Evolutionary conservation across 2,888 invertebrate species (phyloP).

Genomic region (Prosopocoilus inquinatus): DNA sequence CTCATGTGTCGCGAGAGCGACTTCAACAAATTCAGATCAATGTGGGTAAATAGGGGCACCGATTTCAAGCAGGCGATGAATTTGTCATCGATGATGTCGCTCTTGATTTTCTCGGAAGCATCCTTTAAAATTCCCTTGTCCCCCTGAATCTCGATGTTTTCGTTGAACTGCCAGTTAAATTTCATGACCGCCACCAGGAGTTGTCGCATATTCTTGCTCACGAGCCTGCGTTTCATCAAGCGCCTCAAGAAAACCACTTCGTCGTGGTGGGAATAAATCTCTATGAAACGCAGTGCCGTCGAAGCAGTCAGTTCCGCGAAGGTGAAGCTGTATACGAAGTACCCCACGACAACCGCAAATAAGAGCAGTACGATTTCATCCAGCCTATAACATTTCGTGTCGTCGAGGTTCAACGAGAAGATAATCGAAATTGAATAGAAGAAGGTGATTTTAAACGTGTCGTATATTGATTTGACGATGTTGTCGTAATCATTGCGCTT

Average conservation of each 20-base stretch:
- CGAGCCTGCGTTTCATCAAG: slow-evolving; percentile 54
- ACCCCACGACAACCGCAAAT: slow-evolving; percentile 13
- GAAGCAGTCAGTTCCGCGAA: slow-evolving; percentile 21
- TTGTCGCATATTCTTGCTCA: slow-evolving; percentile 50
- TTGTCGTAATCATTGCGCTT: background rate
- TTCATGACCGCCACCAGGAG: slow-evolving; percentile 54
- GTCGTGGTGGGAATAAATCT: slow-evolving; percentile 46
- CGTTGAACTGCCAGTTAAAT: slow-evolving; percentile 55
- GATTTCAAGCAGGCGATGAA: slow-evolving; percentile 14
- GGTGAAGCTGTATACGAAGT: slow-evolving; percentile 21
- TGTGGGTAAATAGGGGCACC: slow-evolving; percentile 20
- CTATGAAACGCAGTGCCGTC: slow-evolving; percentile 12
- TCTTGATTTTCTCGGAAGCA: slow-evolving; percentile 18
- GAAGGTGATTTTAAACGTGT: slow-evolving; percentile 1
- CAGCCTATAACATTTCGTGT: slow-evolving; percentile 1
- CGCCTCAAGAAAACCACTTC: slow-evolving; percentile 54
- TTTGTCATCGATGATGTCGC: slow-evolving; percentile 20
- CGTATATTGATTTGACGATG: background rate
- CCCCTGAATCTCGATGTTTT: slow-evolving; percentile 38
- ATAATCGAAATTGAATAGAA: slow-evolving; percentile 10
- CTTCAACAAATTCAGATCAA: slow-evolving; percentile 9
- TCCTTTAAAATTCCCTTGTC: slow-evolving; percentile 20
- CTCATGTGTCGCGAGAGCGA: slow-evolving; percentile 11
- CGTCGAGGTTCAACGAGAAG: slow-evolving; percentile 8
- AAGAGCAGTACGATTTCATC: slow-evolving; percentile 9